Evolutionary conservation across 2,113 vertebrate species (phyloP).

Genomic region (Plecotus auritus): DNA sequence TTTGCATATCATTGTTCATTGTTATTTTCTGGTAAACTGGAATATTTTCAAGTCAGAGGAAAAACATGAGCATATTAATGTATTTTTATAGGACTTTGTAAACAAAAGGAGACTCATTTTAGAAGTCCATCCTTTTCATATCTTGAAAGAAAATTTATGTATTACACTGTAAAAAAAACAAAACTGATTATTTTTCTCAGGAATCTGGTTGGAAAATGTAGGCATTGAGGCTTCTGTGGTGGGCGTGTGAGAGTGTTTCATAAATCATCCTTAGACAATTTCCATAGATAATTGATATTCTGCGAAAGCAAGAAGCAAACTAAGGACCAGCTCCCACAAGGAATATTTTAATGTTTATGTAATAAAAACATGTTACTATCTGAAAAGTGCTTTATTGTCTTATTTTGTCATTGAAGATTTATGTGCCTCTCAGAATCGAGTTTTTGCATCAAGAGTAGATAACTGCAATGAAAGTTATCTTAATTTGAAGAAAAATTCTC

Average conservation of each 20-base stretch:
- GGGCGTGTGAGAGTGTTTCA: constrained; percentile 4
- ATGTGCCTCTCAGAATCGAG: not conserved
- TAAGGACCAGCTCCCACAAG: constrained; percentile 60
- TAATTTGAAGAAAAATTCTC: not conserved
- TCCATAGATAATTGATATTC: constrained; percentile 63
- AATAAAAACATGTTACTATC: constrained; percentile 75
- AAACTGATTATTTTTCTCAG: constrained; percentile 62
- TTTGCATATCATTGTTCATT: not conserved
- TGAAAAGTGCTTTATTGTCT: constrained; percentile 27
- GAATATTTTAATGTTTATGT: constrained; percentile 62
- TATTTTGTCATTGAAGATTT: constrained; percentile 43
- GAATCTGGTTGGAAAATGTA: constrained; percentile 49
- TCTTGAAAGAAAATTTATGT: constrained; percentile 68
- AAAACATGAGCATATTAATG: constrained; percentile 55
- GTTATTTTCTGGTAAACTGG: constrained; percentile 54
- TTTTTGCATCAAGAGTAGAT: not conserved
- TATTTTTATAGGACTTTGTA: constrained; percentile 81
- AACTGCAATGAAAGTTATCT: not conserved
- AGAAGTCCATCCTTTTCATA: constrained; percentile 71
- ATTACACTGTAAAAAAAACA: constrained; percentile 52
- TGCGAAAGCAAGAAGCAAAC: constrained; percentile 39
- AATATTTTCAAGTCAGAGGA: constrained; percentile 59
- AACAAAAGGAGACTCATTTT: constrained; percentile 71
- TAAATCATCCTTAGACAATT: constrained; percentile 62
- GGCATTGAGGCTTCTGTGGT: not conserved